Percentiles rank a stretch among this genome's conserved stretches.
Conservation (phyloP, 2,888 invertebrate genomes). For the Acanthacorydalis orientalis region DNA sequence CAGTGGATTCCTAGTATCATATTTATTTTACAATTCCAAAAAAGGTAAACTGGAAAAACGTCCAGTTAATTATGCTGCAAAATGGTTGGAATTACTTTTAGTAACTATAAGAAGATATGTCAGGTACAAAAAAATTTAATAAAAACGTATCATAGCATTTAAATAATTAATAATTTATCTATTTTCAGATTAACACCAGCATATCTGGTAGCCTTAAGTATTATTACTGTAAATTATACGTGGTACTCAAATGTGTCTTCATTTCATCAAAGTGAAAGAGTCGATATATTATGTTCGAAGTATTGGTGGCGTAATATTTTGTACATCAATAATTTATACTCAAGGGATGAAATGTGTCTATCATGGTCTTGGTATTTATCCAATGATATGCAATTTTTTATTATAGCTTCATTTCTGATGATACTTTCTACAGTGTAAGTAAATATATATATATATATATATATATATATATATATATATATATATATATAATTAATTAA, state of each 20-base stretch:
- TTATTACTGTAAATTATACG: slow-evolving; percentile 23
- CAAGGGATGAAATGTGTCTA: slow-evolving; percentile 28
- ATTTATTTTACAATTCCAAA: slow-evolving; percentile 17
- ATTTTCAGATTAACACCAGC: slow-evolving; percentile 27
- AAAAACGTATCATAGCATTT: neutral
- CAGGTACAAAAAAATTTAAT: slow-evolving; percentile 18
- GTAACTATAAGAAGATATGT: slow-evolving; percentile 23
- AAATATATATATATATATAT: neutral
- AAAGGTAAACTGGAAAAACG: slow-evolving; percentile 10
- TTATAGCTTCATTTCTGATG: slow-evolving; percentile 21
- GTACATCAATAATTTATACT: slow-evolving; percentile 31
- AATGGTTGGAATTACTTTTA: slow-evolving; percentile 13
- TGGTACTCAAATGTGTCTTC: slow-evolving; percentile 23
- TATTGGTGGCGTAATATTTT: slow-evolving; percentile 36
- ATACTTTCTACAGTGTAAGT: slow-evolving; percentile 28
- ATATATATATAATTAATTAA: no score
- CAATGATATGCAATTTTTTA: slow-evolving; percentile 30
- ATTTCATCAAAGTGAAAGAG: slow-evolving; percentile 22
- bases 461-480: no score
- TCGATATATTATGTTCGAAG: slow-evolving; percentile 25
- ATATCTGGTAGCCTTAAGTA: slow-evolving; percentile 24
- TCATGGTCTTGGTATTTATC: slow-evolving; percentile 34
- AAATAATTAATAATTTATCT: slow-evolving; percentile 1
- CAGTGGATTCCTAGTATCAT: slow-evolving; percentile 19
- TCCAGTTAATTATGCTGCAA: slow-evolving; percentile 10